Conservation (phyloP, 2,888 invertebrate species). For the Orthosia gothica region DNA sequence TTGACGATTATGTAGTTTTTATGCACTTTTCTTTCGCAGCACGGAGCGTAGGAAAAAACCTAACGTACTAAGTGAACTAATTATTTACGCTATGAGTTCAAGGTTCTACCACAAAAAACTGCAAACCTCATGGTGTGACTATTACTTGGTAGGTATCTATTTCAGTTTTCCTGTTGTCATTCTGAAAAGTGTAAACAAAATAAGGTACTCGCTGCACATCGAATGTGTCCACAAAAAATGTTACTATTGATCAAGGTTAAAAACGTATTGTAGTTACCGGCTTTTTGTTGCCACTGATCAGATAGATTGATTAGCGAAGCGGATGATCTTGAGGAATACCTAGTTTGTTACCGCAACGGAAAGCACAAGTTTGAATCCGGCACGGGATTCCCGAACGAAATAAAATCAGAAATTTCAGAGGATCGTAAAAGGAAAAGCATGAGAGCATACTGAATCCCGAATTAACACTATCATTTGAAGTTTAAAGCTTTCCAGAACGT, state of each 20-base stretch:
- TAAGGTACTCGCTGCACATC: slow-evolving; percentile 36
- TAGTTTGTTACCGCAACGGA: not conserved
- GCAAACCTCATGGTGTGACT: slow-evolving; percentile 42
- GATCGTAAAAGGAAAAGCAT: no score
- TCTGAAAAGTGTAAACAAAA: slow-evolving; percentile 43
- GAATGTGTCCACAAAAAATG: slow-evolving; percentile 44
- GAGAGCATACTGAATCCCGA: no score
- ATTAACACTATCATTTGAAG: no score
- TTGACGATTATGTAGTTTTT: not conserved
- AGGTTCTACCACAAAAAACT: slow-evolving; percentile 21
- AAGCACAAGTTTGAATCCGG: not conserved
- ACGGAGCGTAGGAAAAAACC: slow-evolving; percentile 20
- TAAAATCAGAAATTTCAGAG: not conserved
- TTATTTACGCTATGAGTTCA: slow-evolving; percentile 48
- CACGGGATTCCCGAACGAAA: not conserved
- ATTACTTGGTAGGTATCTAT: slow-evolving; percentile 25
- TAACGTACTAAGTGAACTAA: not conserved
- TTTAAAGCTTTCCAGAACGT: no score
- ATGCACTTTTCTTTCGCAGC: not conserved
- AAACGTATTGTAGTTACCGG: slow-evolving; percentile 33
- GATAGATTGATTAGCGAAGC: not conserved
- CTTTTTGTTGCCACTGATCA: not conserved
- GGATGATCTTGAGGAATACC: not conserved
- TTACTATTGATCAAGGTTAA: slow-evolving; percentile 34
- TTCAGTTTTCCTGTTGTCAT: slow-evolving; percentile 42